Conservation (phyloP, 2,113 vertebrate genomes). For the Leucoraja erinaceus region DNA sequence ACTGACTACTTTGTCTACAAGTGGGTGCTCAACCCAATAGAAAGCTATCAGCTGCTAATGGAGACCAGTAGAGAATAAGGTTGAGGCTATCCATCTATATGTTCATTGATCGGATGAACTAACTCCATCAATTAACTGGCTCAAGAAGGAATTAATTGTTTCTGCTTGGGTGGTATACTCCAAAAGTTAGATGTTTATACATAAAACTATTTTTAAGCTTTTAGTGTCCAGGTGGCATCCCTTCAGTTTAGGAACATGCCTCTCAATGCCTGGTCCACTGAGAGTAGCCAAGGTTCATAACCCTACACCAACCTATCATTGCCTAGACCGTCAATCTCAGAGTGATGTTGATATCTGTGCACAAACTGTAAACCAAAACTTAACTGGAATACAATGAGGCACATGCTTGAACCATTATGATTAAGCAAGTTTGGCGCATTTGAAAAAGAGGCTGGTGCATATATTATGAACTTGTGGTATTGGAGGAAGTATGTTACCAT, state of each 20-base stretch:
- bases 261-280: background rate
- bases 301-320: background rate
- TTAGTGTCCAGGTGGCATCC: background rate
- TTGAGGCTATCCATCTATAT: background rate
- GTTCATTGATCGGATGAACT: background rate
- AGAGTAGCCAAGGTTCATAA: background rate
- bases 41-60: background rate
- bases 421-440: background rate
- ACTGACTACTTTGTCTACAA: background rate
- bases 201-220: background rate
- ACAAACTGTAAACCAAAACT: background rate
- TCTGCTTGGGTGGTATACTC: background rate
- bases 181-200: background rate
- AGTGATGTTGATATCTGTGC: background rate
- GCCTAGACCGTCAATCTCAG: no score
- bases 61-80: background rate
- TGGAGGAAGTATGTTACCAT: no score
- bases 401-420: background rate
- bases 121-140: no score
- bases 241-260: background rate
- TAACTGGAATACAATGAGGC: background rate
- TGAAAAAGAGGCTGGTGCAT: no score
- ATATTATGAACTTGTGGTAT: no score
- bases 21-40: background rate
- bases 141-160: background rate